Evolutionary conservation across 2,797 vertebrate species (phyloP), one percentile per base, ranked within the genome.

Genomic region (Pipistrellus pipistrellus): DNA sequence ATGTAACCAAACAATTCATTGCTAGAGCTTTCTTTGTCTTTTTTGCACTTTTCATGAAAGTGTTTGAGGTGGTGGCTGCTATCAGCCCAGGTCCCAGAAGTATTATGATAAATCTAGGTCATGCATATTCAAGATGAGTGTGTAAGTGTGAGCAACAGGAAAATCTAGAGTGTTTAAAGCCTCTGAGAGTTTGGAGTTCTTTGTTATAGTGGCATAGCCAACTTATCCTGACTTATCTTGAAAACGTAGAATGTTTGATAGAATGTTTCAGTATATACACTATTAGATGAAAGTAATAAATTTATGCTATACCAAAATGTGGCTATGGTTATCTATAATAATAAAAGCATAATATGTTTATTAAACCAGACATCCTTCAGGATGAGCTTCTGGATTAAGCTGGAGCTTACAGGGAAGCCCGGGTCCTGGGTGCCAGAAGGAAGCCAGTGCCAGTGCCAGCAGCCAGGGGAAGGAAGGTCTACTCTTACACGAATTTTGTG

Each of bases 301-400:
- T 55, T 10, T 64, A 55, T 66, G 5, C 23, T 90, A 8, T 77
- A 41, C 25, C 76, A 91, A 92, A 93, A 76, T 88, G 18, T 64
- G 32, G 25, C 38, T 90, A 59, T 48, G 72, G 84, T 73, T 84
- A 93, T 92, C 27, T 62, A 62, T 62, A 62, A 62, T 62, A 62
- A 62, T 30, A 62, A 62, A 62, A 62, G 59, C 13, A 1, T 62
- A 30, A 62, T 62, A 62, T 30, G 13, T 2, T 62, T 30, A 62
- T 62, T 30, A 30, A 13, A 62, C 27, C 12, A 3, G 59, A 30
- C 4, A 2, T 62, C 27, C 59, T 62, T 62, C 59, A 2, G 2
- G 13, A 62, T 0, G 27, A 62, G 12, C 59, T 62, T 62, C 27
- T 30, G 27, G 12, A 30, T 62, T 13, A 62, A 62, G 27, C 59